These are phyloP conservation scores for Vireo griseus DNA, from an alignment of 2,797 vertebrate species.

Conservation along the genomic window DNA sequence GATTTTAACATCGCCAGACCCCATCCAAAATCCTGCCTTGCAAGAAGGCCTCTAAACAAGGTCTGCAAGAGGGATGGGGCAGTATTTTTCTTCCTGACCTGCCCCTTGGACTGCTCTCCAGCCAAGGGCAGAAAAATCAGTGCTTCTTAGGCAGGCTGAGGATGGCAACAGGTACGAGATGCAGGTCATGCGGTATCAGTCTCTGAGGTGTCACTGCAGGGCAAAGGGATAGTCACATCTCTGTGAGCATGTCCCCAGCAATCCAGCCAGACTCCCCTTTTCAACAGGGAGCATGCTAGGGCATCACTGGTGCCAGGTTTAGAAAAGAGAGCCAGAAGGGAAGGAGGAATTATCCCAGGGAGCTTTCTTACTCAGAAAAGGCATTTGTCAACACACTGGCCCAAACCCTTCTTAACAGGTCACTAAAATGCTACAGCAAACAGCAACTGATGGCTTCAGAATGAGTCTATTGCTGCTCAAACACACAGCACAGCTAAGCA, in stretches of 20 bases:
- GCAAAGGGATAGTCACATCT: background rate
- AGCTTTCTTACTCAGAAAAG: background rate
- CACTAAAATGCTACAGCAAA: constrained; percentile 22
- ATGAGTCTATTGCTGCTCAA: background rate
- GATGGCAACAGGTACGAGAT: background rate
- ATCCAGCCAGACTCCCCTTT: background rate
- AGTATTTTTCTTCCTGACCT: background rate
- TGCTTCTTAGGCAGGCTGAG: background rate
- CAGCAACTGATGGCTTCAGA: constrained; percentile 11
- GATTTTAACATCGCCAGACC: background rate
- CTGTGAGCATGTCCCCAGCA: background rate
- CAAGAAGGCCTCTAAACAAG: background rate
- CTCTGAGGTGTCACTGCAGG: background rate
- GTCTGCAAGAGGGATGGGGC: background rate
- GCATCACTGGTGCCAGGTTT: background rate
- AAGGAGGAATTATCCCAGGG: background rate
- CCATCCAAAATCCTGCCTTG: background rate
- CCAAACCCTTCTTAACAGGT: background rate
- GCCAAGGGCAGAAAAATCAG: background rate
- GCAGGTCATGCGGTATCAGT: background rate
- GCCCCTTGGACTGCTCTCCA: background rate
- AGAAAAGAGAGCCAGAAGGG: background rate
- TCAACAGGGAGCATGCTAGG: background rate
- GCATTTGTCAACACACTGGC: background rate
- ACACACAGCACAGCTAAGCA: constrained; percentile 45